Evolutionary conservation across 1,140 invertebrate species (phyloP).

Genomic region (Polypedilum vanderplanki): DNA sequence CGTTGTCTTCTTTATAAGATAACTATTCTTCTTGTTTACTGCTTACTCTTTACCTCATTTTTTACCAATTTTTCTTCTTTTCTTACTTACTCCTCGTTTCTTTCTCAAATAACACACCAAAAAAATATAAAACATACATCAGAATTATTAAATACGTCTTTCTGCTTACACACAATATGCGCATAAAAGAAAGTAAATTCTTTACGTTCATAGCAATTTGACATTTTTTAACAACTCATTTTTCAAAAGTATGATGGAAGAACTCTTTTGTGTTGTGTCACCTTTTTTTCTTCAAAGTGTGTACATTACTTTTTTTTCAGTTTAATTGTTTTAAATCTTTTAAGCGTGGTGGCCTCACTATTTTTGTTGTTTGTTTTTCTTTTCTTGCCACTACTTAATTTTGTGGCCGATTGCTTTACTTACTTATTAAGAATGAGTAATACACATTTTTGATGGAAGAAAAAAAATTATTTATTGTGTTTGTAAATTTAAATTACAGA

Average conservation of each 20-base stretch:
- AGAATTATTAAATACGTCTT: not conserved
- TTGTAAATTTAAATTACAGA: constrained; percentile 14
- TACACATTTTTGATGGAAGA: not conserved
- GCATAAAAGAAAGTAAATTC: not conserved
- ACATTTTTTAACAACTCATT: too few species aligned
- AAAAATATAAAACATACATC: not conserved
- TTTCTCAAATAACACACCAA: not conserved
- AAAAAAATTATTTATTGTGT: constrained; percentile 2
- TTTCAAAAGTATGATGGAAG: too few species aligned
- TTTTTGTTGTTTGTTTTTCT: not conserved
- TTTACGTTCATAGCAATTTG: not conserved
- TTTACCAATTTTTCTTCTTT: not conserved
- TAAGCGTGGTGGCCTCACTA: not conserved
- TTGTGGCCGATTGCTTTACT: constrained; percentile 7
- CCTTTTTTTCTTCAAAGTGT: too few species aligned
- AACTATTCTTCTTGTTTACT: not conserved
- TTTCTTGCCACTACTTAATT: not conserved
- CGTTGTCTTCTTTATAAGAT: not conserved
- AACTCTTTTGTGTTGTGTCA: too few species aligned
- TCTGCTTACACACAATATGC: not conserved
- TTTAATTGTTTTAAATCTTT: constrained; percentile 5
- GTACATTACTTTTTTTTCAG: not conserved
- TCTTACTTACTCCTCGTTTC: not conserved
- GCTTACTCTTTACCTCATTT: not conserved
- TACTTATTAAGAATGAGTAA: not conserved